Evolutionary conservation across 1,140 invertebrate genomes (phyloP).

Genomic region (Drosophila lowei): DNA sequence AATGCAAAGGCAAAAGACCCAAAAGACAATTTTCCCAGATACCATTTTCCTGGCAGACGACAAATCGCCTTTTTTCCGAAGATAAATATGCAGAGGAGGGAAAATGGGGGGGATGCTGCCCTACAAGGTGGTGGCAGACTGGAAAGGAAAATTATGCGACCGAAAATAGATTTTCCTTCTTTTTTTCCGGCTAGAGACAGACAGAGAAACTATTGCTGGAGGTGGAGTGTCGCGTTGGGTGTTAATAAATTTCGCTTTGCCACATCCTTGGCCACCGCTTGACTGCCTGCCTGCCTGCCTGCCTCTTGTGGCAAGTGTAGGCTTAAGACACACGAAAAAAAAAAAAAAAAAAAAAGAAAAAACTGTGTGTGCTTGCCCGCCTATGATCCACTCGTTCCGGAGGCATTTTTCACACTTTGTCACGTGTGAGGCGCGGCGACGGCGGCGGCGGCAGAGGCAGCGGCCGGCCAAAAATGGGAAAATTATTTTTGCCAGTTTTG

Average conservation of each 20-base stretch:
- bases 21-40: constrained; percentile 21
- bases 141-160: constrained; percentile 76
- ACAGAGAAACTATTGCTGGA: constrained; percentile 18
- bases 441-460: no score
- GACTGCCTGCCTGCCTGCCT: constrained; percentile 3
- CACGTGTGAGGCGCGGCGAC: constrained; percentile 35
- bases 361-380: constrained; percentile 22
- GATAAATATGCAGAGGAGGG: constrained; percentile 49
- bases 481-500: constrained; percentile 49
- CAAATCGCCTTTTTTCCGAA: constrained; percentile 63
- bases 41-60: constrained; percentile 50
- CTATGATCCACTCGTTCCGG: constrained; percentile 52
- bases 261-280: constrained; percentile 46
- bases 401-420: constrained; percentile 76
- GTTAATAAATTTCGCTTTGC: constrained; percentile 68
- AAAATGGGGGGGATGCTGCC: constrained; percentile 31
- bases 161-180: constrained; percentile 74
- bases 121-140: constrained; percentile 69
- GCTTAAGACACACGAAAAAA: constrained; percentile 37
- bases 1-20: constrained; percentile 19
- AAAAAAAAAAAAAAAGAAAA: constrained; percentile 42
- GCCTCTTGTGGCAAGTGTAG: constrained; percentile 45
- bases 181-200: constrained; percentile 30
- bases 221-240: constrained; percentile 53
- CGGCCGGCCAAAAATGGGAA: constrained; percentile 29